Conservation (phyloP, 2,888 invertebrate genomes). For the Anodontia alba region DNA sequence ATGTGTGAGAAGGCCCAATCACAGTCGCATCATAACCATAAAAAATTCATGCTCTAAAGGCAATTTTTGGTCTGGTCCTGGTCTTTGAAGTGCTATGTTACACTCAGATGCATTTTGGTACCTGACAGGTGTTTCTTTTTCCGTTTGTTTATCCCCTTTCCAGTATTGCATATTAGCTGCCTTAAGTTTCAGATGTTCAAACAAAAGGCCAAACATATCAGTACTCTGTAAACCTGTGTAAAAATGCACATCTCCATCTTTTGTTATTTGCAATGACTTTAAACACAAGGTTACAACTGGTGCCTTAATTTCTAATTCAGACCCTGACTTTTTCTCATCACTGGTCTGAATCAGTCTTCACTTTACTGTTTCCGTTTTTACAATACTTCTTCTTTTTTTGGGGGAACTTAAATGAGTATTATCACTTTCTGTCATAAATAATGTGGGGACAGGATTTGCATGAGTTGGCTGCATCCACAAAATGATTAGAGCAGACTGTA, state of each 20-base stretch:
- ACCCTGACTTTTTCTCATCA: neutral
- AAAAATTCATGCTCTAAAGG: conserved; percentile 32
- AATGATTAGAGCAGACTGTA: conserved; percentile 9
- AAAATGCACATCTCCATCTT: conserved; percentile 30
- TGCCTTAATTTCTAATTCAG: neutral
- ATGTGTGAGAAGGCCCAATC: conserved; percentile 26
- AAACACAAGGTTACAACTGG: conserved; percentile 7
- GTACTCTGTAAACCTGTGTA: conserved; percentile 38
- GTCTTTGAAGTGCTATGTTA: neutral
- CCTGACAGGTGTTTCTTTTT: neutral
- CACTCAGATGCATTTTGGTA: neutral
- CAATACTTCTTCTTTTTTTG: neutral
- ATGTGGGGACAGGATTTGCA: neutral
- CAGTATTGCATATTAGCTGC: conserved; percentile 27
- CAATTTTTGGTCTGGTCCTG: conserved; percentile 36
- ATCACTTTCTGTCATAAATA: neutral
- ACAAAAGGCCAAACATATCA: conserved; percentile 28
- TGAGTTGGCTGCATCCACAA: conserved; percentile 7
- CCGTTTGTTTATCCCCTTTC: conserved; percentile 36
- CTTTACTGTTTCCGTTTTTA: neutral
- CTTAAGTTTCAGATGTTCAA: conserved; percentile 4
- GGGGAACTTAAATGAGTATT: neutral
- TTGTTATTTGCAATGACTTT: conserved; percentile 5
- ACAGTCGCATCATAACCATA: conserved; percentile 30
- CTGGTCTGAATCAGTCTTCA: neutral